Evolutionary conservation across 2,113 vertebrate species (phyloP).

Genomic region (Oreocharis arfaki): DNA sequence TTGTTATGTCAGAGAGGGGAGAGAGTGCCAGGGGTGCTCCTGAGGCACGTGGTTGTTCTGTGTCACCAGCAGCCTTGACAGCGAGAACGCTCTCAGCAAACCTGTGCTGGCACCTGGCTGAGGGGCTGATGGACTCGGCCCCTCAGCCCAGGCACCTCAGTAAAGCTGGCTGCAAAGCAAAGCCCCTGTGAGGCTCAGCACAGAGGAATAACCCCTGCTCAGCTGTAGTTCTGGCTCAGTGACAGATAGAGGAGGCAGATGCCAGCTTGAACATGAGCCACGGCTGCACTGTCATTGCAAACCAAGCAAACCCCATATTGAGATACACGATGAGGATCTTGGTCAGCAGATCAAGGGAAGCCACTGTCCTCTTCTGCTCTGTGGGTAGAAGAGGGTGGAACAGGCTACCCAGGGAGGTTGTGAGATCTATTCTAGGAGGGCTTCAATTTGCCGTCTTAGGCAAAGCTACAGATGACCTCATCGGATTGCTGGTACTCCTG

Average conservation of each 20-base stretch:
- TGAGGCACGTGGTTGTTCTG: neutral
- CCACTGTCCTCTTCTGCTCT: neutral
- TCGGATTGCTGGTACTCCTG: neutral
- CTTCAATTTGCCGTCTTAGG: neutral
- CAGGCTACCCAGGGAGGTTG: neutral
- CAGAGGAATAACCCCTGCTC: neutral
- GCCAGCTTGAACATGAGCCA: neutral
- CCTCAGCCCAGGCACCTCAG: neutral
- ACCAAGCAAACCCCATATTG: neutral
- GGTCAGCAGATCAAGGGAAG: neutral
- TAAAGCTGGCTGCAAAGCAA: neutral
- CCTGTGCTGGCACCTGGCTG: accelerated
- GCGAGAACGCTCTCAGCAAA: accelerated
- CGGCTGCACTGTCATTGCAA: neutral
- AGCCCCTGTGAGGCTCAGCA: neutral
- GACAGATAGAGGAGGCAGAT: accelerated
- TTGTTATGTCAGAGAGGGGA: neutral
- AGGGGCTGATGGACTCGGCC: neutral
- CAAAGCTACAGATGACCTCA: neutral
- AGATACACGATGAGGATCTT: neutral
- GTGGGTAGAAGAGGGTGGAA: neutral
- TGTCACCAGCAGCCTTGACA: neutral
- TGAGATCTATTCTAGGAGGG: neutral
- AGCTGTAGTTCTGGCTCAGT: neutral
- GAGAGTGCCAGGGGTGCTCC: neutral